Evolutionary conservation across 2,797 vertebrate species (phyloP), one percentile per base, ranked within the genome.

Genomic region (Squalus acanthias): DNA sequence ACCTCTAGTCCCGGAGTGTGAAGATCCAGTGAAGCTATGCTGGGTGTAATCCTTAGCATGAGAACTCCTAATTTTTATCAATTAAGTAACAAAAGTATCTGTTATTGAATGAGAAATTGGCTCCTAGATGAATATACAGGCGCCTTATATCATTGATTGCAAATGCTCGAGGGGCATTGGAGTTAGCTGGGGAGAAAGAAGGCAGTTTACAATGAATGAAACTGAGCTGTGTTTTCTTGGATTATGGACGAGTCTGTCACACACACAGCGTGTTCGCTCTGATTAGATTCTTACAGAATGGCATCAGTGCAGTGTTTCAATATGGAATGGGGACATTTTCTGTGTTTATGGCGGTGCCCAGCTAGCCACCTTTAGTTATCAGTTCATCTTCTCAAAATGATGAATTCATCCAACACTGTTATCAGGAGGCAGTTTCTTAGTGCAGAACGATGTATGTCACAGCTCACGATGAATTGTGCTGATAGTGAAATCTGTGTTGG

Each of bases 201-300:
- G 20, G n/a, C 9, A 69, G n/a, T 93, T 93, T 93, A 39, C 69
- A 93, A 93, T 69, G 91, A 93, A 93, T 67, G 39, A 69, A 93
- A 93, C n/a, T 24, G n/a, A 22, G 65, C 65, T 69, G 63, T 67
- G n/a, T 46, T 93, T 69, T 67, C 63, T 46, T 67, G 91, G 63
- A 93, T 93, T 93, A 93, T 93, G 91, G 63, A 93, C 91, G 65
- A 93, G n/a, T 69, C 91, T 93, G 91, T 69, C 91, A 93, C 91
- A 69, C 15, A 20, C 91, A 46, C 91, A 93, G 91, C 65, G 22
- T 93, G 91, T 29, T 46, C 1, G 20, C 39, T 93, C 91, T 69
- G 91, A 93, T 93, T 67, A 93, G n/a, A 20, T 69, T 93, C 63
- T 93, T 39, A 46, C 91, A 69, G 65, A 69, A 69, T 69, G n/a